Percentiles rank a stretch among this genome's conserved stretches.
phyloP scores from a whole-genome alignment of 2,888 invertebrate species.

The Nephrotoma appendiculata region DNA sequence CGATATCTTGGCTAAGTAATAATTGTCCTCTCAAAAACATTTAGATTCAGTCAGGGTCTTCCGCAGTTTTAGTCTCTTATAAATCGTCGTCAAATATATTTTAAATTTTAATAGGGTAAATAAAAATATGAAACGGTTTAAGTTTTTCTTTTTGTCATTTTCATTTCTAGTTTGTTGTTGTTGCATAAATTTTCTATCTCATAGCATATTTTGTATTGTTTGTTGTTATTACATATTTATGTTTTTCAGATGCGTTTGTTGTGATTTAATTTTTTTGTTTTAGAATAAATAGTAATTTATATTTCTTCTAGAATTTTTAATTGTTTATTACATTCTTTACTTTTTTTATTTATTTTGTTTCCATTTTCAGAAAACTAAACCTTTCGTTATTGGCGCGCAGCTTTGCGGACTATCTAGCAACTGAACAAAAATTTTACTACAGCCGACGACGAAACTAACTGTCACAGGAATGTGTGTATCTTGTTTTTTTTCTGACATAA shows the following conservation, averaged over 20 bases:
- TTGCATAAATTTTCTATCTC: not conserved
- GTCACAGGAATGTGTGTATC: not conserved
- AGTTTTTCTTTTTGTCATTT: not conserved
- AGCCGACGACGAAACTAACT: not conserved
- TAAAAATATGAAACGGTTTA: not conserved
- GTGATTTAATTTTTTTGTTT: not conserved
- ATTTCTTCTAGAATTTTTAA: not conserved
- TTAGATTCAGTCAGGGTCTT: not conserved
- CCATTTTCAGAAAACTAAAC: not conserved
- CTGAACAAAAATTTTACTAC: not conserved
- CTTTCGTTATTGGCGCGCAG: not conserved
- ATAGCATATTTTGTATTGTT: not conserved
- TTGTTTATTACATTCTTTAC: not conserved
- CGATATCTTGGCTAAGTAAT: not conserved
- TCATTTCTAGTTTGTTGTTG: not conserved
- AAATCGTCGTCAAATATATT: not conserved
- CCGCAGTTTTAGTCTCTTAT: not conserved
- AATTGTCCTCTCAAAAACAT: not conserved
- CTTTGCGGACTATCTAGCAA: not conserved
- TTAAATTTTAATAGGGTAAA: not conserved
- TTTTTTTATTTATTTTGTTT: not conserved
- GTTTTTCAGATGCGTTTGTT: not conserved
- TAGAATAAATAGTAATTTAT: not conserved
- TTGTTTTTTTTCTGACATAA: not conserved
- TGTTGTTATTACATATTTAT: not conserved